phyloP scores from a whole-genome alignment of 2,888 invertebrate genomes.

The Steinernema scapterisci region DNA sequence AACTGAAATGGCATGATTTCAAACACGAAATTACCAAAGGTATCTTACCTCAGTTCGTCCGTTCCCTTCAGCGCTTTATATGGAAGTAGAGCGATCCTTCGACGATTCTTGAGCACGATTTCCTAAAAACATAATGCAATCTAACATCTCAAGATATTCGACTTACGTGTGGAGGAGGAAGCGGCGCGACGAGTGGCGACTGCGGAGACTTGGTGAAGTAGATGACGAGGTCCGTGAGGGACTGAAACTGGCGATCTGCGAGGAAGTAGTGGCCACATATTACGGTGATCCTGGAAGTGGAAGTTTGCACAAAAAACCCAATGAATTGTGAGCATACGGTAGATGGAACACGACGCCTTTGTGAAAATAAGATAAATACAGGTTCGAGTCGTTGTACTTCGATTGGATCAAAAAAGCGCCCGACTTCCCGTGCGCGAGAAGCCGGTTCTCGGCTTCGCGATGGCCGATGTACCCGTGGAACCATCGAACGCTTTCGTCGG shows the following conservation, averaged over 20 bases:
- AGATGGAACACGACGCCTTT: constrained; percentile 2
- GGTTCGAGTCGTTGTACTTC: constrained; percentile 16
- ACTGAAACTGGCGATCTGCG: constrained; percentile 18
- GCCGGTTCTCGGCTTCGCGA: constrained; percentile 19
- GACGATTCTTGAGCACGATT: not conserved
- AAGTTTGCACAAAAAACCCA: not conserved
- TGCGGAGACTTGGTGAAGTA: constrained; percentile 23
- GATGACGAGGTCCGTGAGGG: not conserved
- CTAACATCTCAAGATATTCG: too few species aligned
- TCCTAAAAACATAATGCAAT: not conserved
- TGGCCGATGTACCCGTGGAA: constrained; percentile 29
- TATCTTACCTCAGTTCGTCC: not conserved
- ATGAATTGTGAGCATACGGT: not conserved
- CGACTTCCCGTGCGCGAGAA: not conserved
- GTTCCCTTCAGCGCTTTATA: constrained; percentile 16
- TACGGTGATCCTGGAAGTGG: constrained; percentile 1
- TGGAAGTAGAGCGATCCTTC: constrained; percentile 11
- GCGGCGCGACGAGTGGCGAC: constrained; percentile 11
- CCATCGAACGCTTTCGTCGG: constrained; percentile 15
- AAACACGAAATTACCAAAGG: not conserved
- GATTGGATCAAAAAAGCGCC: constrained; percentile 25
- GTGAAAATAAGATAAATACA: constrained; percentile 9
- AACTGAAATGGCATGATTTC: not conserved
- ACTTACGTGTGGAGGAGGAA: constrained; percentile 13
- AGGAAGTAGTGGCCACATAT: constrained; percentile 19